phyloP scores from a whole-genome alignment of 2,888 invertebrate species.

The Dryocosmus kuriphilus region DNA sequence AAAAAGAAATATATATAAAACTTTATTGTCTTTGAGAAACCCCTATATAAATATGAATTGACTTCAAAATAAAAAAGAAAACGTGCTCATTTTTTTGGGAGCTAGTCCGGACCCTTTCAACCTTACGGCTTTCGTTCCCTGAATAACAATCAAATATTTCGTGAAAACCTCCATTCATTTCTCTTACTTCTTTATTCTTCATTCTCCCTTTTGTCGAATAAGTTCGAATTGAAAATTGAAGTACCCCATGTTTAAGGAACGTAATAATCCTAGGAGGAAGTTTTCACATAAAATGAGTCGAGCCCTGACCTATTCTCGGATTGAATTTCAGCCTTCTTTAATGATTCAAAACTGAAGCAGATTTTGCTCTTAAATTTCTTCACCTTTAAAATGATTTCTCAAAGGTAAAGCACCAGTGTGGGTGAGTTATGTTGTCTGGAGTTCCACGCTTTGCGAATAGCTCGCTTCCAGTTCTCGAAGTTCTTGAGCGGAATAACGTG shows the following conservation, averaged over 20 bases:
- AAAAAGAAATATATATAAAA: no score
- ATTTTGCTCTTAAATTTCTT: slow-evolving; percentile 22
- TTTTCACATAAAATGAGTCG: slow-evolving; percentile 14
- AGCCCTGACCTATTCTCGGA: neutral
- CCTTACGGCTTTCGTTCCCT: no score
- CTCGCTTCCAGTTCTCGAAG: slow-evolving; percentile 47
- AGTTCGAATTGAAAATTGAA: slow-evolving; percentile 7
- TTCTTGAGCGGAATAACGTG: slow-evolving; percentile 54
- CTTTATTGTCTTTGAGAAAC: no score
- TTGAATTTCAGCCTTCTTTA: slow-evolving; percentile 10
- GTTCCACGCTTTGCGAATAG: slow-evolving; percentile 47
- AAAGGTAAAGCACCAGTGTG: slow-evolving; percentile 65
- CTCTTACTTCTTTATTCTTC: no score
- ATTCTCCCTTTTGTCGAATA: no score
- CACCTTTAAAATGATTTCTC: slow-evolving; percentile 64
- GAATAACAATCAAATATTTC: no score
- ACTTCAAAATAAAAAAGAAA: no score
- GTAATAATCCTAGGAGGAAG: neutral
- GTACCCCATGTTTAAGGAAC: neutral
- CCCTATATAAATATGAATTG: no score
- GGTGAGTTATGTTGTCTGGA: slow-evolving; percentile 66
- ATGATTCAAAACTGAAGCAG: slow-evolving; percentile 30
- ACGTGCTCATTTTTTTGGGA: no score
- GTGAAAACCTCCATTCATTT: no score
- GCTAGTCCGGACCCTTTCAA: no score